Evolutionary conservation across 2,797 vertebrate species (phyloP).

Genomic region (Danio kyathit): DNA sequence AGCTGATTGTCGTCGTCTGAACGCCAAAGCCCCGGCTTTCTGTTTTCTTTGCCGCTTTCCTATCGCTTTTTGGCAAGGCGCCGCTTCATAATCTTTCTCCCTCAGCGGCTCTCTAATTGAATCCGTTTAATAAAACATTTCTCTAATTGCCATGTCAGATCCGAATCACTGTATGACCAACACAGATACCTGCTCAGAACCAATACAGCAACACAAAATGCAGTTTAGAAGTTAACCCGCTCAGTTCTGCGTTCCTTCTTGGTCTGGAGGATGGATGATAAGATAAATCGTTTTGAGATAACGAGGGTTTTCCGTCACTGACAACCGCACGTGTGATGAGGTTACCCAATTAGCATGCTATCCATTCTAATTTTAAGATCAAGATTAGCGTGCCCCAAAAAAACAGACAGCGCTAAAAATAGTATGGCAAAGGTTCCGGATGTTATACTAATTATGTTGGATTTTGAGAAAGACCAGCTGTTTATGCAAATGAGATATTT

Average conservation of each 20-base stretch:
- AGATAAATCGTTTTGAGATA: background rate
- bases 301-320: background rate
- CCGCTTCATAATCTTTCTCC: constrained; percentile 31
- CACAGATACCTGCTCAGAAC: constrained; percentile 19
- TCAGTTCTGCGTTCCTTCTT: background rate
- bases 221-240: background rate
- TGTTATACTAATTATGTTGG: constrained; percentile 23
- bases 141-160: constrained; percentile 46
- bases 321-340: background rate
- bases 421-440: background rate
- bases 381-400: constrained; percentile 11
- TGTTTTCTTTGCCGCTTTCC: constrained; percentile 29
- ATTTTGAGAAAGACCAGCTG: background rate
- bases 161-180: constrained; percentile 32
- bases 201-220: background rate
- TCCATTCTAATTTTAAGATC: constrained; percentile 35
- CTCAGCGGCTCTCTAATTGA: constrained; percentile 33
- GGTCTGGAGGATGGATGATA: constrained; percentile 1
- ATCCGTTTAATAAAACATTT: constrained; percentile 48
- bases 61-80: constrained; percentile 40
- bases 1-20: constrained; percentile 53
- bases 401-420: background rate
- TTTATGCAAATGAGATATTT: background rate
- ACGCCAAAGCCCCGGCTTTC: constrained; percentile 27
- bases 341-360: constrained; percentile 13